These are phyloP conservation scores for Micoletzkya japonica DNA, from an alignment of 2,888 invertebrate genomes.

Conservation along the genomic window DNA sequence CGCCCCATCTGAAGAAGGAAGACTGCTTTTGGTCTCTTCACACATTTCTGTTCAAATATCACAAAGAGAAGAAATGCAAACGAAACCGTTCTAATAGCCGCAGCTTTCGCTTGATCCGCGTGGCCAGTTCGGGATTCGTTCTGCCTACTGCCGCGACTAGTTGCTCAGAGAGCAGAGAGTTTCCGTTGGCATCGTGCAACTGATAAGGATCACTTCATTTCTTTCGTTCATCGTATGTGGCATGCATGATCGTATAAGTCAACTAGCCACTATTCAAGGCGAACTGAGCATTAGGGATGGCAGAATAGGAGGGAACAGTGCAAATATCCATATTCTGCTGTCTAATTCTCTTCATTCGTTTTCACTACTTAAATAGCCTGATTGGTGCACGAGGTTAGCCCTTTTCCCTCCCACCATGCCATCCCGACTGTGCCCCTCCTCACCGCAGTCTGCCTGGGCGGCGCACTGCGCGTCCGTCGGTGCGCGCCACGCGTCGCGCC, in stretches of 20 bases:
- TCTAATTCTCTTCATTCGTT: background rate
- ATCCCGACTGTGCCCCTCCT: constrained; percentile 1
- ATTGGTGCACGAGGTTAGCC: no score
- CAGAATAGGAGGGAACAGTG: background rate
- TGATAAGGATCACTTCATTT: constrained; percentile 9
- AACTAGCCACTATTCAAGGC: background rate
- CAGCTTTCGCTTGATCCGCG: constrained; percentile 41
- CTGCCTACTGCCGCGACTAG: constrained; percentile 41
- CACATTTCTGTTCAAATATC: no score
- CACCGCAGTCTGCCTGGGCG: constrained; percentile 35
- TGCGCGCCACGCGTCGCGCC: constrained; percentile 30
- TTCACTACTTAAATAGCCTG: no score
- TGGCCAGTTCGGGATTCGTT: constrained; percentile 40
- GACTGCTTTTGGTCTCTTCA: background rate
- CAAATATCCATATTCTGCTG: background rate
- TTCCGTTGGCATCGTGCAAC: constrained; percentile 46
- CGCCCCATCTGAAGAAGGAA: constrained; percentile 60
- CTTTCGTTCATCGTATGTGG: background rate
- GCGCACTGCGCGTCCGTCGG: constrained; percentile 52
- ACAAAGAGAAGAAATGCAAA: background rate
- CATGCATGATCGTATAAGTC: background rate
- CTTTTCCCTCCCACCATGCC: background rate
- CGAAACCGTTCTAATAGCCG: constrained; percentile 40
- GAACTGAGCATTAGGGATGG: background rate
- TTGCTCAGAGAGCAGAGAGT: constrained; percentile 44